phyloP scores from a whole-genome alignment of 1,140 invertebrate genomes.

The Pseudobourletiella spinata region DNA sequence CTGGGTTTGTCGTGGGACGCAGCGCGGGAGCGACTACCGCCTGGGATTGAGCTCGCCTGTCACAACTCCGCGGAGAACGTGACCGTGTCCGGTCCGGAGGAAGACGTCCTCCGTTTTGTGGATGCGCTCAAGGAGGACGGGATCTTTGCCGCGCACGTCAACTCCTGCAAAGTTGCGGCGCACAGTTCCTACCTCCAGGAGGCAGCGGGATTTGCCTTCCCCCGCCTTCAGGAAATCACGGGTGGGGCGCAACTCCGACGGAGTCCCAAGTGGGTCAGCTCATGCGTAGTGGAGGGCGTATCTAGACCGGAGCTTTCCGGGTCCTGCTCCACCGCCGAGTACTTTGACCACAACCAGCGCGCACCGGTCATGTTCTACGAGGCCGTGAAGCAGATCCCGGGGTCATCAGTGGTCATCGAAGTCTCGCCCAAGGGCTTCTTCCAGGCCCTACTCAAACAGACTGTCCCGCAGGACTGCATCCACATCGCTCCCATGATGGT shows the following conservation, averaged over 20 bases:
- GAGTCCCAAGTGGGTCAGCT: slow-evolving; percentile 76
- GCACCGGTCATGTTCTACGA: slow-evolving; percentile 77
- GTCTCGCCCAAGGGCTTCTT: slow-evolving; percentile 74
- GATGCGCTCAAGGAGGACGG: slow-evolving; percentile 3
- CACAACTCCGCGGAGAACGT: slow-evolving; percentile 16
- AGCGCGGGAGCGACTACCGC: slow-evolving; percentile 58
- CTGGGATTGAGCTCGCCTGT: slow-evolving; percentile 42
- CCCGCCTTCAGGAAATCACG: too few relatives aligned
- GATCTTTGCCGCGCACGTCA: slow-evolving; percentile 11
- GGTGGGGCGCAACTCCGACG: too few relatives aligned
- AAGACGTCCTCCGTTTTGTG: slow-evolving; percentile 54
- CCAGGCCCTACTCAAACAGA: slow-evolving; percentile 55
- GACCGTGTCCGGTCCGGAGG: slow-evolving; percentile 69
- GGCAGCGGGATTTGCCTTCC: too few relatives aligned
- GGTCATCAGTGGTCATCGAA: slow-evolving; percentile 66
- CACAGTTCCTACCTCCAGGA: slow-evolving; percentile 53
- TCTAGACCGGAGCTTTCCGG: too few relatives aligned
- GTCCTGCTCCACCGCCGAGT: slow-evolving; percentile 84
- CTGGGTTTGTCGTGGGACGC: slow-evolving; percentile 77
- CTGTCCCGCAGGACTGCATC: slow-evolving; percentile 47
- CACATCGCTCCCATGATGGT: slow-evolving; percentile 73
- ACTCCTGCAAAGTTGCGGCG: slow-evolving; percentile 2
- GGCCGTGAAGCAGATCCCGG: slow-evolving; percentile 61
- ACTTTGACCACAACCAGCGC: slow-evolving; percentile 50
- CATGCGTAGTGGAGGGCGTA: too few relatives aligned